These are phyloP conservation scores for Metalampra italica DNA, from an alignment of 2,888 invertebrate genomes.

Conservation along the genomic window DNA sequence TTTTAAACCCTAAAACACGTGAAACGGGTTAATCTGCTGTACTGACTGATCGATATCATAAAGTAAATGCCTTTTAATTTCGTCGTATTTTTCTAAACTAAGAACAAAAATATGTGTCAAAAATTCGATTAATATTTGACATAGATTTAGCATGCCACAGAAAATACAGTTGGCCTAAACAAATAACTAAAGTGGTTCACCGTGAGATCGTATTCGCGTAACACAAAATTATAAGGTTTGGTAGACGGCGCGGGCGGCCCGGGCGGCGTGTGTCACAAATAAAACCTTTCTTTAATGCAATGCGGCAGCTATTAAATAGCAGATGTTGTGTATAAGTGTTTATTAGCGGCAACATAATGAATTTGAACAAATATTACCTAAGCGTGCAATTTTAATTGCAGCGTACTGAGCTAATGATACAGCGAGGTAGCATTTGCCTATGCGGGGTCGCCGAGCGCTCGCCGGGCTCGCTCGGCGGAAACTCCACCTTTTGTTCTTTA, in stretches of 20 bases:
- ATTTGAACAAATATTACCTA: constrained; percentile 74
- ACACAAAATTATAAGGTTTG: constrained; percentile 57
- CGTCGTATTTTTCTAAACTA: no score
- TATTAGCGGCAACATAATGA: constrained; percentile 69
- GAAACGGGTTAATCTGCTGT: no score
- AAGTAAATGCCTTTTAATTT: no score
- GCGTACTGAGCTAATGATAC: constrained; percentile 12
- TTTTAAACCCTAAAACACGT: no score
- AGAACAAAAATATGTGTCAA: no score
- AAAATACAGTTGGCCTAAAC: background rate
- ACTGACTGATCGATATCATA: no score
- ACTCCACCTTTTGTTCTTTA: constrained; percentile 19
- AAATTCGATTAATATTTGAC: no score
- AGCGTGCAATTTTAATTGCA: constrained; percentile 68
- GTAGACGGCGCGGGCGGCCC: no score
- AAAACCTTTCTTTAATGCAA: constrained; percentile 58
- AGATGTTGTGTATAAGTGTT: constrained; percentile 71
- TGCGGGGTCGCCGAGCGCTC: background rate
- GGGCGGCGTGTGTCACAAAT: constrained; percentile 46
- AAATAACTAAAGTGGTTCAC: constrained; percentile 14
- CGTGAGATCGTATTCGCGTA: constrained; percentile 43
- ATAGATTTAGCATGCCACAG: no score
- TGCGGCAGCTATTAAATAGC: constrained; percentile 51
- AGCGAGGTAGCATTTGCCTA: constrained; percentile 8
- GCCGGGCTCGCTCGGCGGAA: constrained; percentile 29